Evolutionary conservation across 2,113 vertebrate genomes (phyloP), one percentile per base, ranked within the genome.

Genomic region (Geococcyx californianus): DNA sequence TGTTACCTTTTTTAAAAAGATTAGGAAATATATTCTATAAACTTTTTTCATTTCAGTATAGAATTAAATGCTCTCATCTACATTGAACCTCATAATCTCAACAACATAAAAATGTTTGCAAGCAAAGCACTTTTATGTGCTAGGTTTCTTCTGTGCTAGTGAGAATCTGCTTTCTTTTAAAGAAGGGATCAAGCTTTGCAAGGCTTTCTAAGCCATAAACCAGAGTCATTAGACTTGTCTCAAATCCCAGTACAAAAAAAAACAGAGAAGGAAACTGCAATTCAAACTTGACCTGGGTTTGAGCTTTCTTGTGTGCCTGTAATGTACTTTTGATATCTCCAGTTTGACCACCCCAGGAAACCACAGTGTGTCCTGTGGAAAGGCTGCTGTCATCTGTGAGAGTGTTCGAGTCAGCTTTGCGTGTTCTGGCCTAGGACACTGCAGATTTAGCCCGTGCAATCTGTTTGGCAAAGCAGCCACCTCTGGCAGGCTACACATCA

Each of bases 91-190:
- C 59, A 40, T 18, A 28, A 7, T 74, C 44, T 89, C 52, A 82
- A 56, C 16, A 66, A 6, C 24, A 28, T 47, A 82, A 59, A 40
- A 44, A 11, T 16, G 21, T 80, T 87, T 90, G 54, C 74, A 84
- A 84, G 73, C 60, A 79, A 67, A 89, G 36, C 31, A 24, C 15
- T 64, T 16, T 68, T 75, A 64, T 78, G 58, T 60, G 20, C 52
- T 70, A 38, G 11, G 14, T 31, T 81, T 5, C 45, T 78, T 74
- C 81, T 93, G 64, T 75, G 31, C 0, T 1, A 19, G 5, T 74
- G 56, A 55, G 64, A 91, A 78, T 91, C 76, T 94, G 86, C 31
- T 78, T 89, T 94, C 55, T 44, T 89, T 94, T 91, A 94, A 92
- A 68, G 56, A 20, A 52, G 18, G 11, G 51, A 84, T 63, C 10